Evolutionary conservation across 1,140 invertebrate genomes (phyloP).

Genomic region (Bombus sylvicola): DNA sequence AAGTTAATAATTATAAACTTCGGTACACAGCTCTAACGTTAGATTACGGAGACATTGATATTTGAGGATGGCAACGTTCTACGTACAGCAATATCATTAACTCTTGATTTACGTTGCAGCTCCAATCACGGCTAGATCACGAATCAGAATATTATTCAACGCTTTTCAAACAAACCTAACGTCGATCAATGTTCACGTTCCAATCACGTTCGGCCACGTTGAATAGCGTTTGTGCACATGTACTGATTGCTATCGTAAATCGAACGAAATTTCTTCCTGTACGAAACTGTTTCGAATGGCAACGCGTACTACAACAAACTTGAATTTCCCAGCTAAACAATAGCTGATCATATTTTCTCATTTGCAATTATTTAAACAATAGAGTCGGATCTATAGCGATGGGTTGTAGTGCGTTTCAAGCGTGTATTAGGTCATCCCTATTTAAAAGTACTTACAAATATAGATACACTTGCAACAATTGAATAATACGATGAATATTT

Average conservation of each 20-base stretch:
- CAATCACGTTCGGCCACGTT: slow-evolving; percentile 26
- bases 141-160: slow-evolving; percentile 39
- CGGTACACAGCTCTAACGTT: background rate
- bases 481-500: too few species aligned
- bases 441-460: too few species aligned
- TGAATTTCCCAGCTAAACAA: background rate
- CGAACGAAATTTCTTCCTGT: slow-evolving; percentile 15
- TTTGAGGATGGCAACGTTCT: background rate
- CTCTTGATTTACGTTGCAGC: slow-evolving; percentile 3
- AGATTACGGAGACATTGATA: background rate
- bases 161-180: slow-evolving; percentile 27
- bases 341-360: background rate
- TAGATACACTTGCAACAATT: too few species aligned
- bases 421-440: background rate
- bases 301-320: background rate
- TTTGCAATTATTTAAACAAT: background rate
- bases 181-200: slow-evolving; percentile 20
- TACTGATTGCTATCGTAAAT: background rate
- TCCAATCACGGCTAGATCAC: slow-evolving; percentile 16
- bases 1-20: background rate
- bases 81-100: slow-evolving; percentile 8
- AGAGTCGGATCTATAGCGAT: background rate
- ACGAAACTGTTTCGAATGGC: background rate
- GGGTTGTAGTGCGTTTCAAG: too few species aligned
- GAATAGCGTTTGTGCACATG: background rate